A percentile compares a stretch with the other conserved stretches of the same genome.
These are phyloP conservation scores for Limenitis camilla DNA, from an alignment of 2,888 invertebrate species.

Conservation along the genomic window DNA sequence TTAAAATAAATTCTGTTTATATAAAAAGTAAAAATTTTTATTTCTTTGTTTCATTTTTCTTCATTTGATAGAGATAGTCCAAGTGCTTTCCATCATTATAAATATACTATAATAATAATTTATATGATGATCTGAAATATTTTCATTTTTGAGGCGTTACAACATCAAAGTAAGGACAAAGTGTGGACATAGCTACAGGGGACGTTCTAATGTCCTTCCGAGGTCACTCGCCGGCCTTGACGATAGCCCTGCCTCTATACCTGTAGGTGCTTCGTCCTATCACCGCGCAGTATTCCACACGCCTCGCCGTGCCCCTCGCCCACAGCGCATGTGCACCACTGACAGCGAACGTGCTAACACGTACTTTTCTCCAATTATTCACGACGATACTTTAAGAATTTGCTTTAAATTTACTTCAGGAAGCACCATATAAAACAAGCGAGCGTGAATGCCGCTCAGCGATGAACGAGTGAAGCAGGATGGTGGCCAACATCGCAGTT, in stretches of 20 bases:
- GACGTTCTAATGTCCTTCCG: conserved; percentile 28
- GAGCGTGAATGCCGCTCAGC: conserved; percentile 20
- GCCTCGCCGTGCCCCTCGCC: conserved; percentile 58
- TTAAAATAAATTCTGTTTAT: no score
- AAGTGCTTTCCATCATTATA: no score
- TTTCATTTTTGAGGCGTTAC: not conserved
- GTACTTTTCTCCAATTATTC: conserved; percentile 35
- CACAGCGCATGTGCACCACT: conserved; percentile 55
- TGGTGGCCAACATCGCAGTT: conserved; percentile 65
- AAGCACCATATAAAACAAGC: conserved; percentile 6
- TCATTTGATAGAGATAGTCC: no score
- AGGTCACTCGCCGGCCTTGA: conserved; percentile 61
- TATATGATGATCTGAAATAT: no score
- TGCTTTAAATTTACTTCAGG: conserved; percentile 10
- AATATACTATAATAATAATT: no score
- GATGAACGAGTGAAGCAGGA: conserved; percentile 36
- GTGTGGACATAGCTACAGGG: not conserved
- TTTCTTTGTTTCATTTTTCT: no score
- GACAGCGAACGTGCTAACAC: conserved; percentile 61
- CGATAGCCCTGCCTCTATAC: conserved; percentile 29
- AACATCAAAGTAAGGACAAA: conserved; percentile 1
- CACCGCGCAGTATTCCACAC: conserved; percentile 48
- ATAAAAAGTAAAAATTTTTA: no score
- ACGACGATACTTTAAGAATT: conserved; percentile 3
- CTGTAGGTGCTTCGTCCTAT: conserved; percentile 56